Evolutionary conservation across 2,888 invertebrate species (phyloP).

Genomic region (Lasius fuliginosus): DNA sequence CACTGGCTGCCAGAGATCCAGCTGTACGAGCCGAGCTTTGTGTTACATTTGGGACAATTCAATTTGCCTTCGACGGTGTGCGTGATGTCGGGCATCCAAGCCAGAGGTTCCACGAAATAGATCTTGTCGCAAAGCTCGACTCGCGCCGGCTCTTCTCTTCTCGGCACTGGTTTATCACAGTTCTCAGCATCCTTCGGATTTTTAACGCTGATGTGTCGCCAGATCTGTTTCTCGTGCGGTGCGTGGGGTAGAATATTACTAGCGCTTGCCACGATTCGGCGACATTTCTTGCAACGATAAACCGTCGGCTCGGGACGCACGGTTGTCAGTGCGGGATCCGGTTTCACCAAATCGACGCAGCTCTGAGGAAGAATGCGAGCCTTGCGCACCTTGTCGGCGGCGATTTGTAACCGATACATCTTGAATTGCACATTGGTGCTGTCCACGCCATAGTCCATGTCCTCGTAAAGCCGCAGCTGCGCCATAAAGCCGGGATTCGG

Average conservation of each 20-base stretch:
- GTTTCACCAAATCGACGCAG: slow-evolving; percentile 92
- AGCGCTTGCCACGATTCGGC: slow-evolving; percentile 93
- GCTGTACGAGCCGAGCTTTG: slow-evolving; percentile 95
- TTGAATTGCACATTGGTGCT: slow-evolving; percentile 91
- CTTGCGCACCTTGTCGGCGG: slow-evolving; percentile 93
- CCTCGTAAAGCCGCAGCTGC: slow-evolving; percentile 92
- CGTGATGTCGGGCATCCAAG: slow-evolving; percentile 94
- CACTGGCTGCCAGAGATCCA: slow-evolving; percentile 96
- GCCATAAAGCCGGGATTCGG: slow-evolving; percentile 94
- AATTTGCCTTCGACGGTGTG: slow-evolving; percentile 93
- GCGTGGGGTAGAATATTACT: slow-evolving; percentile 93
- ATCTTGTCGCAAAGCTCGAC: slow-evolving; percentile 90
- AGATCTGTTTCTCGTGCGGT: slow-evolving; percentile 87
- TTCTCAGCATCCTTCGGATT: slow-evolving; percentile 70
- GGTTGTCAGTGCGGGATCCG: slow-evolving; percentile 92
- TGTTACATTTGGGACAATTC: slow-evolving; percentile 94
- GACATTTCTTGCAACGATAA: slow-evolving; percentile 94
- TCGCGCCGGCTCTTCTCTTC: slow-evolving; percentile 66
- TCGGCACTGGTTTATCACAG: slow-evolving; percentile 59
- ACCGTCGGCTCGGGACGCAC: slow-evolving; percentile 94
- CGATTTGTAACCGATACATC: slow-evolving; percentile 92
- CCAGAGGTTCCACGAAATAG: slow-evolving; percentile 95
- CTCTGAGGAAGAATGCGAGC: slow-evolving; percentile 94
- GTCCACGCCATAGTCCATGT: slow-evolving; percentile 92
- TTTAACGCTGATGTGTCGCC: slow-evolving; percentile 86